phyloP scores from a whole-genome alignment of 1,140 invertebrate genomes.

The Cyrtorhinus lividipennis region DNA sequence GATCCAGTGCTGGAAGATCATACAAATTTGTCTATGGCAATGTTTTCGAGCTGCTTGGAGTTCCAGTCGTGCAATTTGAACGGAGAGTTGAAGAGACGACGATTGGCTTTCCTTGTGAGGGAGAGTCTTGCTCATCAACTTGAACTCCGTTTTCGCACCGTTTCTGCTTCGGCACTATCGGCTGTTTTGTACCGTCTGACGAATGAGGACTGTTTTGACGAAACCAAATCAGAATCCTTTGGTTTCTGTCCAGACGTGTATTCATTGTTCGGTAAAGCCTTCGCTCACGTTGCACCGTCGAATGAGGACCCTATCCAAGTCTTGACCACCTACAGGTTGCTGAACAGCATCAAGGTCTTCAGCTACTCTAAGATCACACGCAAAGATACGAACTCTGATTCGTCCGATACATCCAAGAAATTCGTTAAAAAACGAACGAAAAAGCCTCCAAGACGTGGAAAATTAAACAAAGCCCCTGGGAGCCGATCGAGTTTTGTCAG shows the following conservation, averaged over 20 bases:
- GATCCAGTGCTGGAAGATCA: slow-evolving; percentile 5
- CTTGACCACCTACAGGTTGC: background rate
- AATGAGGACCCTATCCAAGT: background rate
- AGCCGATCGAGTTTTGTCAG: background rate
- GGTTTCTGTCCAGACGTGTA: slow-evolving; percentile 10
- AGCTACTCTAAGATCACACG: background rate
- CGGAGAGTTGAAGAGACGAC: background rate
- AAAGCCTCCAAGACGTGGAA: background rate
- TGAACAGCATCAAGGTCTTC: background rate
- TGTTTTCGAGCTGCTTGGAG: slow-evolving; percentile 3
- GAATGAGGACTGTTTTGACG: background rate
- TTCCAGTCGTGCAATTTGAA: slow-evolving; percentile 1
- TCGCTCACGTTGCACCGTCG: background rate
- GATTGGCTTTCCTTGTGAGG: background rate
- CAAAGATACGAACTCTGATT: background rate
- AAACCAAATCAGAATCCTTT: background rate
- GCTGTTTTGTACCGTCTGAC: background rate
- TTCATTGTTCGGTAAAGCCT: background rate
- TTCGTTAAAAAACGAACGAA: background rate
- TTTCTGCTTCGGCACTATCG: background rate
- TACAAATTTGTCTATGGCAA: background rate
- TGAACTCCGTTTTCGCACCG: background rate
- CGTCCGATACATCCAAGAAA: background rate
- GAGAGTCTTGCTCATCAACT: background rate
- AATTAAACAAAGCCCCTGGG: background rate